These are phyloP conservation scores for Ceyx cyanopectus DNA, from an alignment of 2,113 vertebrate genomes.

Conservation along the genomic window DNA sequence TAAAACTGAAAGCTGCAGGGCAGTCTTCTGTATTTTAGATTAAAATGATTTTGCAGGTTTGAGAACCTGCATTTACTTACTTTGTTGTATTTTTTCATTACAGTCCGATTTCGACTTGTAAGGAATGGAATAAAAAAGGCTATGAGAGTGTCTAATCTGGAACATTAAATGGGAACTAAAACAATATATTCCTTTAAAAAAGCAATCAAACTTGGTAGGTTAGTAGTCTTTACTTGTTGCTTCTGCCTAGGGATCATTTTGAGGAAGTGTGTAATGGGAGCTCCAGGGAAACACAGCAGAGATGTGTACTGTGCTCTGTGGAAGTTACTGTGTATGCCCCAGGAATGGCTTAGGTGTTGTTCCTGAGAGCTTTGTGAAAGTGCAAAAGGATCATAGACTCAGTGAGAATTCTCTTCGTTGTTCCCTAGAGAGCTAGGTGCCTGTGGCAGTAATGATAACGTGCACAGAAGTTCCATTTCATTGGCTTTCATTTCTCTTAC, in stretches of 20 bases:
- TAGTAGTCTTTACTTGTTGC: not conserved
- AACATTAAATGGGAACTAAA: not conserved
- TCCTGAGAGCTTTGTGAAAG: not conserved
- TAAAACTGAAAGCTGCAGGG: not conserved
- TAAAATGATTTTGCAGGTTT: not conserved
- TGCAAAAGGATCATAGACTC: not conserved
- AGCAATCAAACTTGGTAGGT: not conserved
- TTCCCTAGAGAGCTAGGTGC: not conserved
- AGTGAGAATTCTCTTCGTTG: not conserved
- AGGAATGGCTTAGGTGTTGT: not conserved
- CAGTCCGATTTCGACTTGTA: not conserved
- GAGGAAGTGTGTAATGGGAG: not conserved
- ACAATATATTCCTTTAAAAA: not conserved
- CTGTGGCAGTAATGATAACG: not conserved
- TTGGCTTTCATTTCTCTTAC: conserved; percentile 12
- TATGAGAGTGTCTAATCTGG: not conserved
- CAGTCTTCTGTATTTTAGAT: not conserved
- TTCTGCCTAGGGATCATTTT: not conserved
- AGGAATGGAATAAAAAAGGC: not conserved
- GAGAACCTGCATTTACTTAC: not conserved
- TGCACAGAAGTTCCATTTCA: not conserved
- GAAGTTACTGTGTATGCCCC: not conserved
- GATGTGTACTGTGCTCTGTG: not conserved
- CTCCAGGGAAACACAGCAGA: not conserved
- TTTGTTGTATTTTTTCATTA: not conserved